Base-by-base conservation (phyloP, 2,113 vertebrate genomes). In the Raphicerus campestris region DNA sequence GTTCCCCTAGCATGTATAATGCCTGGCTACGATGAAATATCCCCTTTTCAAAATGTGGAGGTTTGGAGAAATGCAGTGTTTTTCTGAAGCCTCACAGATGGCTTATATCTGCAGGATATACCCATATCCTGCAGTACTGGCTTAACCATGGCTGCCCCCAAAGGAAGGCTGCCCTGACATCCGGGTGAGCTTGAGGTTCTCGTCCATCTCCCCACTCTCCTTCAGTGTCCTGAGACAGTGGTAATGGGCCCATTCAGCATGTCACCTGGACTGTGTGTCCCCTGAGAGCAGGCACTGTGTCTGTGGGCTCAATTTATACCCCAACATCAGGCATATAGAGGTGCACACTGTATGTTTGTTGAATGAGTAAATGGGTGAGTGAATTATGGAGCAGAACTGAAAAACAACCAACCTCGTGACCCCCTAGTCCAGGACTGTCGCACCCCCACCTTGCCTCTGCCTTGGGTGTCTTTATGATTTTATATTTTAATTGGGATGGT, bases 381-480 rank as follows among this genome's bases (percentile, higher is more conserved):
- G 19, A 58, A 5, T 19, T 42, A 28, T 32, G 53, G 70, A 91
- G 77, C 45, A 17, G 81, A 66, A 80, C 42, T 2, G 35, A 55
- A 61, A 42, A 84, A 2, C 28, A 24, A 4, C 32, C 45, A 26
- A 7, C 75, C 7, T 2, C 2, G 4, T 32, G 70, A 22, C 19
- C 13, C 4, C 35, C 28, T n/a, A 0, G 17, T 88, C 4, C 8
- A 7, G 58, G 60, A 13, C 58, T 8, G 14, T 22, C 0, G 1
- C n/a, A 8, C 9, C 1, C 42, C 2, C 3, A 2, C 32, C 1
- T 4, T 7, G 0, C 63, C 51, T 30, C 10, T 16, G 6, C 84
- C 28, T 14, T 14, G 16, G 47, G 35, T 13, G 11, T 47, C 53
- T 49, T 39, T 28, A 8, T 53, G 55, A 17, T 61, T 56, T n/a